phyloP scores from a whole-genome alignment of 2,113 vertebrate species.

The Hippocampus abdominalis region DNA sequence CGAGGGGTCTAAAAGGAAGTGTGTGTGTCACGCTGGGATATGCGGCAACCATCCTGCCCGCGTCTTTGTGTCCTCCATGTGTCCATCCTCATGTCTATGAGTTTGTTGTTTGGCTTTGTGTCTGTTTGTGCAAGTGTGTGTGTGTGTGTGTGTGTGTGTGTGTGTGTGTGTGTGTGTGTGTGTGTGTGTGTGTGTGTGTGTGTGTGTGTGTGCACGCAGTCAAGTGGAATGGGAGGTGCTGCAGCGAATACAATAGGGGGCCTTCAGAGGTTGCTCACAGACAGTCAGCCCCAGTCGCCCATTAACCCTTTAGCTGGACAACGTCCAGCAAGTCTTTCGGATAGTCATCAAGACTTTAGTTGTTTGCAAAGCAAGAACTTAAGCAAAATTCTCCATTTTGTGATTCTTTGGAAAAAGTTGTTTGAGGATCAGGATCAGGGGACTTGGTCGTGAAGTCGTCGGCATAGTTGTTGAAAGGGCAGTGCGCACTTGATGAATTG shows the following conservation, averaged over 20 bases:
- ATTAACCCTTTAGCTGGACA: conserved; percentile 66
- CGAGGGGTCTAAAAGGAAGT: conserved; percentile 30
- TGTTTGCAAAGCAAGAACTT: neutral
- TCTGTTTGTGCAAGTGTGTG: conserved; percentile 30
- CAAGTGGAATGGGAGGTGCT: conserved; percentile 69
- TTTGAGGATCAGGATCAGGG: conserved; percentile 9
- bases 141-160: conserved; percentile 27
- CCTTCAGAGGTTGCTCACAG: conserved; percentile 61
- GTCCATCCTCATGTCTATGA: conserved; percentile 45
- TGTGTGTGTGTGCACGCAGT: conserved; percentile 46
- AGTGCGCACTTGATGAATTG: neutral
- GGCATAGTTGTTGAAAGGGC: neutral
- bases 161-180: conserved; percentile 18
- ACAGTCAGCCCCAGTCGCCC: conserved; percentile 33
- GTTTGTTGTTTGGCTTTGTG: conserved; percentile 36
- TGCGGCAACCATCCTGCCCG: conserved; percentile 36
- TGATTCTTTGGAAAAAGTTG: conserved; percentile 16
- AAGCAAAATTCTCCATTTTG: neutral
- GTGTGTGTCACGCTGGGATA: conserved; percentile 18
- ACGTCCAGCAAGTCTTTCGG: conserved; percentile 11
- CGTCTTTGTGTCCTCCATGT: conserved; percentile 45
- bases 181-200: conserved; percentile 28
- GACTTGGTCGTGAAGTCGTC: neutral
- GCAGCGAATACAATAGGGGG: conserved; percentile 69
- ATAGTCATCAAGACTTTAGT: neutral